A percentile compares a stretch with the other conserved stretches of the same genome.
Conservation (phyloP, 2,888 invertebrate genomes). For the Cheilosia vulpina region DNA sequence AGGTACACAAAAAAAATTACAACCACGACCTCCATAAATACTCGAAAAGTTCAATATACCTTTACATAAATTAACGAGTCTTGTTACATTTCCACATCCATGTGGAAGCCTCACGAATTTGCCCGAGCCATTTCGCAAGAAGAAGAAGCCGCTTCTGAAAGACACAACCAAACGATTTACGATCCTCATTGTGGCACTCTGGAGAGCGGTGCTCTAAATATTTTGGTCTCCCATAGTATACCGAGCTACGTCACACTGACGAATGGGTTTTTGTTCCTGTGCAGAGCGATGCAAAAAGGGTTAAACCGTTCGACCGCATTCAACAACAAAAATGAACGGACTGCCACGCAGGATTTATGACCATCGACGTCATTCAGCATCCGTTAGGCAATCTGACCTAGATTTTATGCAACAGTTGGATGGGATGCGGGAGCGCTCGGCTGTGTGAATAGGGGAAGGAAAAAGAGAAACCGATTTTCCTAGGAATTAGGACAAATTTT, state of each 20-base stretch:
- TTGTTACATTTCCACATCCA: neutral
- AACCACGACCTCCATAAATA: slow-evolving; percentile 23
- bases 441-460: neutral
- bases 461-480: slow-evolving; percentile 54
- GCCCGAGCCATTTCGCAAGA: slow-evolving; percentile 47
- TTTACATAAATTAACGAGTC: slow-evolving; percentile 27
- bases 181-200: slow-evolving; percentile 70
- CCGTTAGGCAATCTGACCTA: slow-evolving; percentile 66
- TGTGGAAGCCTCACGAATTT: slow-evolving; percentile 62
- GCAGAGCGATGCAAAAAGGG: slow-evolving; percentile 58
- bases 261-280: slow-evolving; percentile 33
- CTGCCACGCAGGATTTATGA: slow-evolving; percentile 60
- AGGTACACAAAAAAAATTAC: neutral
- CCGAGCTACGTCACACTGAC: neutral
- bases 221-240: slow-evolving; percentile 78
- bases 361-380: slow-evolving; percentile 50
- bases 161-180: slow-evolving; percentile 58
- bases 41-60: slow-evolving; percentile 55
- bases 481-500: slow-evolving; percentile 37
- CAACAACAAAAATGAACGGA: neutral
- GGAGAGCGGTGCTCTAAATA: slow-evolving; percentile 79
- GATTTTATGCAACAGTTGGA: slow-evolving; percentile 55
- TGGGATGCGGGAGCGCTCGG: neutral
- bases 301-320: slow-evolving; percentile 67
- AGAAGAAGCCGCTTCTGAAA: slow-evolving; percentile 46